These are phyloP conservation scores for Cetoscarus ocellatus DNA, from an alignment of 2,797 vertebrate species.

Conservation along the genomic window DNA sequence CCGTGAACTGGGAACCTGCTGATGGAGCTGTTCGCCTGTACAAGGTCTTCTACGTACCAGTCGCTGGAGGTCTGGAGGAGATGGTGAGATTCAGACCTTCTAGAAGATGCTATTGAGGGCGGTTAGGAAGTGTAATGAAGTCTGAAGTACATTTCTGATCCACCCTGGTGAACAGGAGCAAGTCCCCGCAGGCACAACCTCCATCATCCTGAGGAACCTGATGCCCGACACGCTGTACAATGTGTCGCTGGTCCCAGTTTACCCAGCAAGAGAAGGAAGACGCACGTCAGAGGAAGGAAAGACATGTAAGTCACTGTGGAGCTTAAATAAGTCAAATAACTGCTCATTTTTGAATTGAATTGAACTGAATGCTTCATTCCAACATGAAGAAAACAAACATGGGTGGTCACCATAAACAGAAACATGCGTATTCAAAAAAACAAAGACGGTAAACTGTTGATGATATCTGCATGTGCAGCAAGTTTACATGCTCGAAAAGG, in stretches of 20 bases:
- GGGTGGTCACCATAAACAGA: too few species aligned
- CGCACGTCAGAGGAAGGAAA: constrained; percentile 92
- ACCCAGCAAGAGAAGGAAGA: constrained; percentile 90
- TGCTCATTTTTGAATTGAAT: too few species aligned
- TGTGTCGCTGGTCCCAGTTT: constrained; percentile 91
- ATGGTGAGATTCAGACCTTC: constrained; percentile 82
- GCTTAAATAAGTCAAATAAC: too few species aligned
- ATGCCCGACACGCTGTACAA: constrained; percentile 90
- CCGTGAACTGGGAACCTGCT: constrained; percentile 92
- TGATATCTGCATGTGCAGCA: too few species aligned
- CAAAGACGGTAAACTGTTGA: too few species aligned
- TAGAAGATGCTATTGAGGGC: not conserved
- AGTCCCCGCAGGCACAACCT: constrained; percentile 88
- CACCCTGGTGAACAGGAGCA: constrained; percentile 80
- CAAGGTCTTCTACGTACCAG: constrained; percentile 91
- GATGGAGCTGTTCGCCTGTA: constrained; percentile 95
- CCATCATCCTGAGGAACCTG: constrained; percentile 91
- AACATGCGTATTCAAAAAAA: too few species aligned
- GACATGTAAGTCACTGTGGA: constrained; percentile 86
- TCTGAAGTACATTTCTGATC: not conserved
- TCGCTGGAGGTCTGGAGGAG: constrained; percentile 88
- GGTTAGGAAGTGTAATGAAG: accelerated
- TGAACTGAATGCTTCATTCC: too few species aligned
- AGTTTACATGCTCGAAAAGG: too few species aligned
- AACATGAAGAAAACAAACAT: too few species aligned